phyloP scores from a whole-genome alignment of 2,113 vertebrate species.

The Varanus salvator region DNA sequence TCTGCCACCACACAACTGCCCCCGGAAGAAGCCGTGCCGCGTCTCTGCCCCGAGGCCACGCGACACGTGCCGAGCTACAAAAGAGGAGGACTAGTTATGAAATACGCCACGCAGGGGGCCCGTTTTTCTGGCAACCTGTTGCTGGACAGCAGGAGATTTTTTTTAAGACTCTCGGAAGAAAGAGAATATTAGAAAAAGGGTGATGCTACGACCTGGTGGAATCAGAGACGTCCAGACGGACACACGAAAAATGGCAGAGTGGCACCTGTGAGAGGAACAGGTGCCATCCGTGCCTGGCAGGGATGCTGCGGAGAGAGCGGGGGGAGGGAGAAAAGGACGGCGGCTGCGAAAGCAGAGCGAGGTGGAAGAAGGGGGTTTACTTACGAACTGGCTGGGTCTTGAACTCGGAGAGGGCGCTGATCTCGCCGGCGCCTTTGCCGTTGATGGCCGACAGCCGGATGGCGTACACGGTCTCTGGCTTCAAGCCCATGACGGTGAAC shows the following conservation, averaged over 20 bases:
- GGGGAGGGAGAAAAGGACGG: background rate
- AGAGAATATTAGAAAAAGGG: background rate
- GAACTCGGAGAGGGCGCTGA: constrained; percentile 84
- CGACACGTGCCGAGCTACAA: background rate
- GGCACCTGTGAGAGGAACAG: constrained; percentile 41
- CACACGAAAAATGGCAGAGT: background rate
- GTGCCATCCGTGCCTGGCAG: constrained; percentile 32
- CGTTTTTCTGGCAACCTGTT: accelerated
- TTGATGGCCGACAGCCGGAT: constrained; percentile 93
- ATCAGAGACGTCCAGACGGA: background rate
- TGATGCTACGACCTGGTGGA: background rate
- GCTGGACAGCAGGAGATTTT: background rate
- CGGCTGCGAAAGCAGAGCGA: background rate
- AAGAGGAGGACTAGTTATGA: background rate
- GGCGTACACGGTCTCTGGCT: constrained; percentile 88
- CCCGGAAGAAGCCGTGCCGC: background rate
- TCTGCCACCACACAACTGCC: background rate
- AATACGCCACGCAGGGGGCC: too few relatives aligned
- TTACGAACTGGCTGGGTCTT: constrained; percentile 97
- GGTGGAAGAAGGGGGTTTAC: constrained; percentile 67
- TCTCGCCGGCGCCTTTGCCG: constrained; percentile 93
- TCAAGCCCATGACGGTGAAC: constrained; percentile 88
- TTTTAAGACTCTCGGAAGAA: background rate
- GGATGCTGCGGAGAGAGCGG: constrained; percentile 14
- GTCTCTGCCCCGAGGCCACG: background rate